Base-by-base conservation (phyloP, 2,113 vertebrate species). In the Cyrtonyx montezumae region DNA sequence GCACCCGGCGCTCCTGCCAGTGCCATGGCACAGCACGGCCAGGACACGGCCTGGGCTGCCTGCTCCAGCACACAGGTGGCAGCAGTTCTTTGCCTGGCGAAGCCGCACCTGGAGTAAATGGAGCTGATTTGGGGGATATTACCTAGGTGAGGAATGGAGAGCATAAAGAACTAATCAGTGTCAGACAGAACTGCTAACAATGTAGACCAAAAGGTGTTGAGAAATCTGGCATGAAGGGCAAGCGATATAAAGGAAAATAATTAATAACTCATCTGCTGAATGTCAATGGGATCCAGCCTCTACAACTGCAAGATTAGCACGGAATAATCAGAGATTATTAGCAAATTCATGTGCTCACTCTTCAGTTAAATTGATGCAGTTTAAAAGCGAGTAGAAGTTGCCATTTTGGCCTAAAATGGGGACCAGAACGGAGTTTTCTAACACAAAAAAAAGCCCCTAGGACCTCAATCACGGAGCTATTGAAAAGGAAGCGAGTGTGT, bases 291-390 rank as follows among this genome's bases (percentile, higher is more conserved):
- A 94, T 62, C 78, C 80, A 56, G 58, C 13, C 78, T 51, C 83
- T 36, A 80, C 77, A 84, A 62, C 32, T 6, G 53, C 89, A 56
- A 65, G 88, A 92, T 79, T 76, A 94, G 76, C 74, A n/a, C 6
- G 53, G 59, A 94, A 58, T 87, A 83, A 93, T 69, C 77, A 79
- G 62, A 94, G 82, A 85, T 87, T 75, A 87, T 70, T 63, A 82
- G 69, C 59, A 76, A 61, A 94, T 32, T 46, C 79, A 79, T 3
- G 43, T 11, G 36, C 46, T 94, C 40, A 17, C 55, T 30, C 76
- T 76, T 46, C 58, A 42, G 4, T 36, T 42, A 40, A 59, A 76
- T 8, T 65, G 23, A 12, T 8, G 48, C 49, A 1, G 2, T n/a
- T 69, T 7, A 34, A 43, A 81, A 73, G 17, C 22, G 43, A 43